Percentiles rank a stretch among this genome's conserved stretches.
Conservation (phyloP, 1,140 invertebrate species). For the Aphis gossypii region DNA sequence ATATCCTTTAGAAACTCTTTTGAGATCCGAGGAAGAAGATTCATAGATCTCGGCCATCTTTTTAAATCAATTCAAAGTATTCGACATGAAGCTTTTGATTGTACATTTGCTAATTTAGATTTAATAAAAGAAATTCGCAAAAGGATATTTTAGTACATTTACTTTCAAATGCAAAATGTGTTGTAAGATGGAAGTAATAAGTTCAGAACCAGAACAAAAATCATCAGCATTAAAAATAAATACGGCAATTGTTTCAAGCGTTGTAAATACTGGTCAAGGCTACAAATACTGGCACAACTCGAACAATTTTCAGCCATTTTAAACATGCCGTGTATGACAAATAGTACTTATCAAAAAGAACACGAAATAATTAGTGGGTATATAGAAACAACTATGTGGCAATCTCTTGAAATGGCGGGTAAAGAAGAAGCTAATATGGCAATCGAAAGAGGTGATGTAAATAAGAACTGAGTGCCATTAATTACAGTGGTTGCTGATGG, state of each 20-base stretch:
- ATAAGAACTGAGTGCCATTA: conserved; percentile 58
- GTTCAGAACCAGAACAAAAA: neutral
- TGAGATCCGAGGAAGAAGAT: too few relatives aligned
- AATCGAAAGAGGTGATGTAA: neutral
- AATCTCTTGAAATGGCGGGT: neutral
- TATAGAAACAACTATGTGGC: neutral
- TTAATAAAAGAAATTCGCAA: neutral
- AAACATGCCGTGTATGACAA: neutral
- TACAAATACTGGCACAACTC: neutral
- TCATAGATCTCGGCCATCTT: too few relatives aligned
- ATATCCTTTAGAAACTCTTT: too few relatives aligned
- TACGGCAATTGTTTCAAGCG: neutral
- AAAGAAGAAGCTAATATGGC: neutral
- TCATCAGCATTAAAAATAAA: neutral
- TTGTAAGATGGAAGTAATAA: neutral
- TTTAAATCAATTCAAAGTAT: neutral
- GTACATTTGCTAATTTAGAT: conserved; percentile 6
- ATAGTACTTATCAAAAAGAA: neutral
- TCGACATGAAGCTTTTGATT: neutral
- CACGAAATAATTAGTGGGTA: neutral
- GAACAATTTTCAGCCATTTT: conserved; percentile 19
- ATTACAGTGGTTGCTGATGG: conserved; percentile 64
- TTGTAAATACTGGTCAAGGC: neutral
- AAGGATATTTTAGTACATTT: neutral
- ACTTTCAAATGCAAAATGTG: conserved; percentile 32